A percentile compares a stretch with the other conserved stretches of the same genome.
These are phyloP conservation scores for Hemibagrus wyckioides DNA, from an alignment of 2,113 vertebrate species.

Conservation along the genomic window DNA sequence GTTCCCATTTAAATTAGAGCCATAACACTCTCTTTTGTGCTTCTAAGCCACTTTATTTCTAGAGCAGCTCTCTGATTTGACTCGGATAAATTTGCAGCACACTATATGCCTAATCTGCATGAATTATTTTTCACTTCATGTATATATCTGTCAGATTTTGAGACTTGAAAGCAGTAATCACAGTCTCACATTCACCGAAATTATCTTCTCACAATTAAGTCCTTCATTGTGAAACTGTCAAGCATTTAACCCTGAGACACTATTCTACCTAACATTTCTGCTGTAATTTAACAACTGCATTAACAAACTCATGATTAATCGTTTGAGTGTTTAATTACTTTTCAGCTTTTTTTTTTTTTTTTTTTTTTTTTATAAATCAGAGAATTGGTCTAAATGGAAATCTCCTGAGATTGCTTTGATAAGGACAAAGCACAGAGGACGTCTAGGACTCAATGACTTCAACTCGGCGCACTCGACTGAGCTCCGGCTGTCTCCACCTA, in stretches of 20 bases:
- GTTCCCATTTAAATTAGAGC: not conserved
- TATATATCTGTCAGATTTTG: not conserved
- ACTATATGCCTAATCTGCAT: constrained; percentile 6
- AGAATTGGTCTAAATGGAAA: not conserved
- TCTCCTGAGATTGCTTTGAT: not conserved
- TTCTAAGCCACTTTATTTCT: not conserved
- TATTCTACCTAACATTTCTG: constrained; percentile 22
- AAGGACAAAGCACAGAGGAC: not conserved
- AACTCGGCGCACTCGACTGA: constrained; percentile 13
- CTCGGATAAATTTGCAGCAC: not conserved
- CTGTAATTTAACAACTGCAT: constrained; percentile 31
- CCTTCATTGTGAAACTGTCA: constrained; percentile 36
- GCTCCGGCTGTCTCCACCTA: constrained; percentile 5
- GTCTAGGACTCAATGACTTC: constrained; percentile 15
- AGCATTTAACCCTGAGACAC: constrained; percentile 22
- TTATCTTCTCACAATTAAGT: constrained; percentile 49
- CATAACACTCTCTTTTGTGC: not conserved
- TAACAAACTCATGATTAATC: constrained; percentile 43
- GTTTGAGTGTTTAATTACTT: constrained; percentile 45
- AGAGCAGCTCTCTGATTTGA: not conserved
- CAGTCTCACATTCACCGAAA: not conserved
- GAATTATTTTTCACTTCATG: not conserved
- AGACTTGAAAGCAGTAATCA: constrained; percentile 11
- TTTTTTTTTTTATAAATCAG: not conserved
- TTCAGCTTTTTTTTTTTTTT: constrained; percentile 18